Conservation (phyloP, 2,797 vertebrate genomes). For the Calcarius lapponicus region DNA sequence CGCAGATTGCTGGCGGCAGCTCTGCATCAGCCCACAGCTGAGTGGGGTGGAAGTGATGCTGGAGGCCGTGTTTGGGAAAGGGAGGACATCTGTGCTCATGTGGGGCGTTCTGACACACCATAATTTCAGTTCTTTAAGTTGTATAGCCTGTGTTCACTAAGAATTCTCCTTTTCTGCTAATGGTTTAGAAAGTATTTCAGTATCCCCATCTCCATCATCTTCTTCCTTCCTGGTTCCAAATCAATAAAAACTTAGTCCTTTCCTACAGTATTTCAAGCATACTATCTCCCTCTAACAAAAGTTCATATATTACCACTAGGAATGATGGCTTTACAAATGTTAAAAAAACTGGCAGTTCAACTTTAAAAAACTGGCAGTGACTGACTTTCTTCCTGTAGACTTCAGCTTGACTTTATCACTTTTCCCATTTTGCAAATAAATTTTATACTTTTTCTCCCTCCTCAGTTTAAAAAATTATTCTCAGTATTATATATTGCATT, state of each 20-base stretch:
- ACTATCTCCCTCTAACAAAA: neutral
- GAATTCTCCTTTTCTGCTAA: neutral
- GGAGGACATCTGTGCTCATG: rapidly evolving
- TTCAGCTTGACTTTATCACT: neutral
- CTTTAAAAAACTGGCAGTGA: neutral
- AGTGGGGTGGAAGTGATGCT: neutral
- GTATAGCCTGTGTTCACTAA: neutral
- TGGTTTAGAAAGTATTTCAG: neutral
- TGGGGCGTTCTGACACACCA: neutral
- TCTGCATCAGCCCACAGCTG: neutral
- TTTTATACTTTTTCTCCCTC: neutral
- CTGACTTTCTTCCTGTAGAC: neutral
- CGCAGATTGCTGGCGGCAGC: neutral
- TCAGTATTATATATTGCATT: neutral
- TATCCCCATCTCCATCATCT: neutral
- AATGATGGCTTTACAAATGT: neutral
- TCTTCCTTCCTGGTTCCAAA: neutral
- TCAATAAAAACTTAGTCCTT: neutral
- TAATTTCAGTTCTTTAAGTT: neutral
- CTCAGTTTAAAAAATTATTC: neutral
- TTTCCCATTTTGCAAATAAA: neutral
- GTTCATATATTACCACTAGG: neutral
- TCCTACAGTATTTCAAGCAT: neutral
- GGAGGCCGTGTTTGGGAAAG: neutral
- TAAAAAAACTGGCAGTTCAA: neutral